phyloP scores from a whole-genome alignment of 2,113 vertebrate genomes.

The Lophochroa leadbeateri region DNA sequence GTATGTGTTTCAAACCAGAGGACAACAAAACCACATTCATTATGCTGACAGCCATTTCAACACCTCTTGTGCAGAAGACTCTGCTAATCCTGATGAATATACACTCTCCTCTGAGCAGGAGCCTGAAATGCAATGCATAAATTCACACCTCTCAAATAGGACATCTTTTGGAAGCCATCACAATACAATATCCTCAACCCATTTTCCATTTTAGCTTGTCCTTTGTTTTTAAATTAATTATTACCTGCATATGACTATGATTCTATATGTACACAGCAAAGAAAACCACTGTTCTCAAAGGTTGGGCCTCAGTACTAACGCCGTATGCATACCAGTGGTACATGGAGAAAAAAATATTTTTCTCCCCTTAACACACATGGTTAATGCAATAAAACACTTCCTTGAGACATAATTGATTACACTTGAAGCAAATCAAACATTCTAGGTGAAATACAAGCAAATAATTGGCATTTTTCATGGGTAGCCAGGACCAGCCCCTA shows the following conservation, averaged over 20 bases:
- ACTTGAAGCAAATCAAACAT: neutral
- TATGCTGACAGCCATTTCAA: neutral
- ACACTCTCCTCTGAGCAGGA: slow-evolving; percentile 10
- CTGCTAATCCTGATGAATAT: slow-evolving; percentile 42
- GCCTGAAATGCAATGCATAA: slow-evolving; percentile 6
- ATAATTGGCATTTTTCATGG: neutral
- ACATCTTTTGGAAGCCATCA: neutral
- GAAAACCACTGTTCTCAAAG: neutral
- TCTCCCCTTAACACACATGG: neutral
- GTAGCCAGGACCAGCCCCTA: neutral
- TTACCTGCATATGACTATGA: neutral
- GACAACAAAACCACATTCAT: neutral
- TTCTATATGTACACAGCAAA: neutral
- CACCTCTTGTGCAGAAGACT: neutral
- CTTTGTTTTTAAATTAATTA: neutral
- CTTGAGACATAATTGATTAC: neutral
- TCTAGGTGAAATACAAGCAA: neutral
- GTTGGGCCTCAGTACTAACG: neutral
- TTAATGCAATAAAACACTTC: neutral
- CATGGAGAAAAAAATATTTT: neutral
- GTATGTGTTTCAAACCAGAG: neutral
- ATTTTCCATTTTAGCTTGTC: neutral
- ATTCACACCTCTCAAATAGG: slow-evolving; percentile 43
- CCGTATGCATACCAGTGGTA: neutral
- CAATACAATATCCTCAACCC: neutral